Base-by-base conservation (phyloP, 2,113 vertebrate species). In the Sakesphorus luctuosus region DNA sequence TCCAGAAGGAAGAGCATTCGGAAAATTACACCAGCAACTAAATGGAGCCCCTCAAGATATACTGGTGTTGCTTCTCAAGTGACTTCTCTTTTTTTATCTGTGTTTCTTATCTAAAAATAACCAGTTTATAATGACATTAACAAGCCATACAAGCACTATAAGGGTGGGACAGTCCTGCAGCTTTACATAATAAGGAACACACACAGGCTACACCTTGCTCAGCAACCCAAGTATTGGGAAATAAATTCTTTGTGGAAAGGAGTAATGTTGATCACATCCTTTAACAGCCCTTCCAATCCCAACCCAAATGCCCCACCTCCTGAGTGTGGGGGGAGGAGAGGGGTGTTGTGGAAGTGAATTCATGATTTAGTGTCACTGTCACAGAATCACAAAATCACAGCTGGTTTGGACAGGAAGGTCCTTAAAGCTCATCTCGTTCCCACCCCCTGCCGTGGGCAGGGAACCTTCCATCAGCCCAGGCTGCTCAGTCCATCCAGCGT, bases 101-200 rank as follows among this genome's bases (percentile, higher is more conserved):
- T 16, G n/a, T 15, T 68, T 88, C 61, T 71, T 63, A 90, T 81
- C 87, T 72, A 52, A 80, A 93, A 94, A 62, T 46, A 83, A 66
- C 28, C 68, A 38, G 65, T 49, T 86, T 84, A 14, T n/a, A 56
- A 24, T 24, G n/a, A 63, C 63, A 63, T 59, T 62, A 91, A 71
- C 68, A 56, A 93, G 90, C 53, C 31, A 47, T 10, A 56, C 84
- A 46, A 93, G 84, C 47, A 53, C 7, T 7, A 29, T 44, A 36
- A 86, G 92, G 92, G 79, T 78, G 88, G 62, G 72, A 95, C 47
- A 53, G 56, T 89, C 86, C 83, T 95, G 65, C 65, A 93, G 83
- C 79, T 86, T 92, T 56, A 78, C 36, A 1, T 78, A 61, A 56
- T 3, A 63, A 43, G 33, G 33, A 87, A 19, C 28, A 7, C 2